A percentile compares a stretch with the other conserved stretches of the same genome.
These are phyloP conservation scores for Littorina saxatilis DNA, from an alignment of 1,140 invertebrate species.

Conservation along the genomic window DNA sequence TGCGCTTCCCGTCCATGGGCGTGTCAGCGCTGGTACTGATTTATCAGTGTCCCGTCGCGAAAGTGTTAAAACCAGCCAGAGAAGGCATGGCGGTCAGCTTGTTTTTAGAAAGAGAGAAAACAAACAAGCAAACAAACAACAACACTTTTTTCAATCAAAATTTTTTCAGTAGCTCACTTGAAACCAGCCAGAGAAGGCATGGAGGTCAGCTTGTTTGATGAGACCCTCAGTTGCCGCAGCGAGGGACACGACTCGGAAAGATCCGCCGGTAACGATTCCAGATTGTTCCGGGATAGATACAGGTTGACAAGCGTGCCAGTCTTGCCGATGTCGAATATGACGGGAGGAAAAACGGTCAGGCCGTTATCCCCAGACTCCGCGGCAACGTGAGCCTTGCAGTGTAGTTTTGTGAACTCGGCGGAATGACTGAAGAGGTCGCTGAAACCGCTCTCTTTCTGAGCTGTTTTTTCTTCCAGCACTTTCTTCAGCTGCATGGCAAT, in stretches of 20 bases:
- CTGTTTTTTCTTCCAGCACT: slow-evolving; percentile 3
- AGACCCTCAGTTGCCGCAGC: slow-evolving; percentile 28
- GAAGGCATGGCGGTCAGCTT: too few relatives aligned
- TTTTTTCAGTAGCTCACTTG: too few relatives aligned
- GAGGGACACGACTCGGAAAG: slow-evolving; percentile 26
- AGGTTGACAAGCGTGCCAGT: slow-evolving; percentile 20
- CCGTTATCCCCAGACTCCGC: slow-evolving; percentile 5
- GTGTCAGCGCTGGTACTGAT: too few relatives aligned
- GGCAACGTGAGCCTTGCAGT: slow-evolving; percentile 25
- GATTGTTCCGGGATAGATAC: slow-evolving; percentile 31
- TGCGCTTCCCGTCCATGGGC: too few relatives aligned
- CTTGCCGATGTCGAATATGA: not conserved
- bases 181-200: slow-evolving; percentile 30
- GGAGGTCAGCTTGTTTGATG: slow-evolving; percentile 22
- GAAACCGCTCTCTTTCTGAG: not conserved
- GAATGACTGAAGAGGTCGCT: not conserved
- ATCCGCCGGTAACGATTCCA: slow-evolving; percentile 33
- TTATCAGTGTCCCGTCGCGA: too few relatives aligned
- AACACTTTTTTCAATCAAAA: too few relatives aligned
- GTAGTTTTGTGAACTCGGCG: slow-evolving; percentile 12
- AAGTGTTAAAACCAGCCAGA: too few relatives aligned
- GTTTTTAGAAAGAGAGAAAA: too few relatives aligned
- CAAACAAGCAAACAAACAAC: too few relatives aligned
- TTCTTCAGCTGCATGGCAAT: slow-evolving; percentile 10
- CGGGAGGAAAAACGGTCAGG: not conserved